These are phyloP conservation scores for Corythaeola cristata DNA, from an alignment of 2,113 vertebrate genomes.

Conservation along the genomic window DNA sequence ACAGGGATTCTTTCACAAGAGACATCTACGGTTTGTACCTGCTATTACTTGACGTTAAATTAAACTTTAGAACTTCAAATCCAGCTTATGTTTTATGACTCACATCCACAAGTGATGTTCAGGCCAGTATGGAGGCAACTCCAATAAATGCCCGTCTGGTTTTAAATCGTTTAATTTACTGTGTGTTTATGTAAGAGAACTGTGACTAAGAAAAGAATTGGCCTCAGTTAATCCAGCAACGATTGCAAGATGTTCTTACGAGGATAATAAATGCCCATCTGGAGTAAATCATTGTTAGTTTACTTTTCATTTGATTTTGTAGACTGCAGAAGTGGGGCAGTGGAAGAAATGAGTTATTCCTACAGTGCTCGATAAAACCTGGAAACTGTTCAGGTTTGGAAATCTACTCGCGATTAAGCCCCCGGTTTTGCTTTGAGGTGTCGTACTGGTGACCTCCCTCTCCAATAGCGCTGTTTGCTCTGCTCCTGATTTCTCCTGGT, in stretches of 20 bases:
- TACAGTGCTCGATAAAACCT: neutral
- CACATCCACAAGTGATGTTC: neutral
- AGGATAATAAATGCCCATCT: neutral
- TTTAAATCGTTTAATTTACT: conserved; percentile 15
- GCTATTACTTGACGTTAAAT: neutral
- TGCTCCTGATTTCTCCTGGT: neutral
- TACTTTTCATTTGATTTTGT: neutral
- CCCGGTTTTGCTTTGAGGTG: fast-evolving
- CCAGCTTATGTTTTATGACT: neutral
- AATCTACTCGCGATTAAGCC: neutral
- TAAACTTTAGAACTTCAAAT: neutral
- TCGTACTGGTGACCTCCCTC: fast-evolving
- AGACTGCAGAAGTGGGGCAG: neutral
- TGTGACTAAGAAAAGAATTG: neutral
- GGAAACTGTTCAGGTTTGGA: neutral
- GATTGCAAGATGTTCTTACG: neutral
- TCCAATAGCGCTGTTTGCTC: neutral
- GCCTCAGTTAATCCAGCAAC: neutral
- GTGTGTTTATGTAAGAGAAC: neutral
- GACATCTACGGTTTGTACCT: neutral
- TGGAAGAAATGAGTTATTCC: neutral
- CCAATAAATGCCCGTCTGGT: neutral
- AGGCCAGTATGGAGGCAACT: neutral
- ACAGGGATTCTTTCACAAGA: neutral
- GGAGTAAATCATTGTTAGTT: conserved; percentile 12